Evolutionary conservation across 2,797 vertebrate genomes (phyloP), one percentile per base, ranked within the genome.

Genomic region (Poliocrania exsul): DNA sequence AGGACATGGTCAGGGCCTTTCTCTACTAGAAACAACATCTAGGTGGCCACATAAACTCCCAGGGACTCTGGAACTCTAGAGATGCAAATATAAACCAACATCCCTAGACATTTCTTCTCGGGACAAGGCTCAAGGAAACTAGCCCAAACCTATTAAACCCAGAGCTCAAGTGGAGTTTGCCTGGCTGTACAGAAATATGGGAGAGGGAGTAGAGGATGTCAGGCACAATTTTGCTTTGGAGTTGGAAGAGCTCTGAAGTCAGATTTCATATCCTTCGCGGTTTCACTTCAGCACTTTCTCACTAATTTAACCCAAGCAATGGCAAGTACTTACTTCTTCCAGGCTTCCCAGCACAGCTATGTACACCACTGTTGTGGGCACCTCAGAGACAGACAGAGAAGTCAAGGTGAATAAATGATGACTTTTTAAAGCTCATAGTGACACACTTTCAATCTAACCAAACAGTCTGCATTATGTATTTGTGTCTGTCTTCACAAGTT

Each of bases 401-500:
- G 44, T 31, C 40, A 60, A 33, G 4, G 26, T 73, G 51, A 92
- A 88, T 70, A 75, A 94, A 94, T 57, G 8, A 84, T 3, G 2
- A 64, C 10, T 14, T 84, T 88, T 81, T 86, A 86, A 37, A 90
- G 37, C 67, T 93, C 40, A 26, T 9, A 49, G 40, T 16, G 44
- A 67, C 69, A 73, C 10, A 10, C 49, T 90, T 94, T 86, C 70
- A 77, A 10, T 82, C 64, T 77, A 42, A 70, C 65, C 56, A 78
- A 88, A 81, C 31, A 85, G 75, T 19, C 61, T 74, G 56, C n/a
- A 61, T 86, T 92, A 73, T n/a, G 18, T 67, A 92, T 84, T 88
- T 81, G 49, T 73, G 33, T 66, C 90, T 93, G 49, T 64, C 71
- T 95, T 94, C 74, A 82, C 60, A 77, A 79, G 33, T 15, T 85